Evolutionary conservation across 2,888 invertebrate genomes (phyloP), one percentile per base, ranked within the genome.

Genomic region (Pollenia labialis): DNA sequence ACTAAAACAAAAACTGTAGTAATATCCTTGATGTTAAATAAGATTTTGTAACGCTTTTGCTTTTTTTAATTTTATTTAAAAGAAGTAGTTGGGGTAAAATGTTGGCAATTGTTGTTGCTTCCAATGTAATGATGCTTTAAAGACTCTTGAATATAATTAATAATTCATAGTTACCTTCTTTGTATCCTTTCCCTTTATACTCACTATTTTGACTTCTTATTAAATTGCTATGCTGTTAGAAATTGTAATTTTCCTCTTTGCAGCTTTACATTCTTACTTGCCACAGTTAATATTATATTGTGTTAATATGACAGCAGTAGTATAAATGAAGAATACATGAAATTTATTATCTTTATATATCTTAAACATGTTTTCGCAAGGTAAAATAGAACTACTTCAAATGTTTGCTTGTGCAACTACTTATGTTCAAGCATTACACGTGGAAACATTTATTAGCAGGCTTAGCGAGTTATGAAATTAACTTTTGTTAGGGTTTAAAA

Each of bases 71-170:
- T 8, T 18, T 75, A 54, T 32, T 64, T 64, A 80, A 60, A 42
- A 68, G 10, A 69, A 52, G 23, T 52, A 71, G 52, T 71, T 69
- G 60, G 50, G 54, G 71, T 71, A 32, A 60, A 56, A 81, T 74
- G 48, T 50, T 60, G 52, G 80, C 64, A 54, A 16, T 56, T 60
- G 8, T 18, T 44, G 6, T n/a, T 48, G 48, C 9, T 68, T 14
- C 40, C 52, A 62, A 69, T 71, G 76, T 76, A 82, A 82, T 82
- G 52, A 56, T 76, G 52, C 71, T 82, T 69, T 76, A 76, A 82
- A 76, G 48, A 84, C 79, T 68, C 79, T 84, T 84, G 79, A 84
- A 66, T 79, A 46, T 23, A 58, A 72, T 84, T 68, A 79, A 84
- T 84, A 68, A 79, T 84, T 72, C 68, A 84, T 79, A 68, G 64